Percentiles rank a stretch among this genome's conserved stretches.
Conservation (phyloP, 2,797 vertebrate genomes). For the Melanotaenia pygmaea region DNA sequence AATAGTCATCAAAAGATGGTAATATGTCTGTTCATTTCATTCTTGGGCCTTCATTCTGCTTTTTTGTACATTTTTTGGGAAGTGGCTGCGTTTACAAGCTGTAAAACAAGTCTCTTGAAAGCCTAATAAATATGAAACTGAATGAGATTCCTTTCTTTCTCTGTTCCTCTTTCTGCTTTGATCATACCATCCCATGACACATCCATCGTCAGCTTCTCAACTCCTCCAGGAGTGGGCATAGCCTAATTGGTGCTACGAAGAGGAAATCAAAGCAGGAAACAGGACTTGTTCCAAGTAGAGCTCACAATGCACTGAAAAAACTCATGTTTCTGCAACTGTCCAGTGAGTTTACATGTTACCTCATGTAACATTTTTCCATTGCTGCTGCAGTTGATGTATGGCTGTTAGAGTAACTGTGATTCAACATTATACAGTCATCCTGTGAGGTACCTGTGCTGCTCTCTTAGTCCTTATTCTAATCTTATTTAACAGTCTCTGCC, state of each 20-base stretch:
- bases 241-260: slow-evolving; percentile 83
- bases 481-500: slow-evolving; percentile 90
- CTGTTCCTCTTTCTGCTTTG: slow-evolving; percentile 75
- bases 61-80: slow-evolving; percentile 70
- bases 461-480: slow-evolving; percentile 86
- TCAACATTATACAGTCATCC: slow-evolving; percentile 72
- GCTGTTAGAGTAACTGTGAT: slow-evolving; percentile 68
- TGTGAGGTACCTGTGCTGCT: slow-evolving; percentile 79
- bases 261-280: slow-evolving; percentile 84
- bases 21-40: slow-evolving; percentile 74
- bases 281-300: slow-evolving; percentile 75
- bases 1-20: slow-evolving; percentile 72
- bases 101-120: slow-evolving; percentile 78
- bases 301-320: slow-evolving; percentile 70
- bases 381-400: slow-evolving; percentile 61
- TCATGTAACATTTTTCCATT: slow-evolving; percentile 63
- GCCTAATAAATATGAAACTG: slow-evolving; percentile 82
- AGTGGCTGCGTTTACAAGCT: slow-evolving; percentile 68
- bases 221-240: slow-evolving; percentile 78
- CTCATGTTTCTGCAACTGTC: slow-evolving; percentile 65
- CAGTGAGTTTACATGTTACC: slow-evolving; percentile 70
- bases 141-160: slow-evolving; percentile 71
- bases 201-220: slow-evolving; percentile 80
- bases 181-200: slow-evolving; percentile 82
- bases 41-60: slow-evolving; percentile 75